Percentiles rank a stretch among this genome's conserved stretches.
These are phyloP conservation scores for Corythaeola cristata DNA, from an alignment of 2,113 vertebrate species.

Conservation along the genomic window DNA sequence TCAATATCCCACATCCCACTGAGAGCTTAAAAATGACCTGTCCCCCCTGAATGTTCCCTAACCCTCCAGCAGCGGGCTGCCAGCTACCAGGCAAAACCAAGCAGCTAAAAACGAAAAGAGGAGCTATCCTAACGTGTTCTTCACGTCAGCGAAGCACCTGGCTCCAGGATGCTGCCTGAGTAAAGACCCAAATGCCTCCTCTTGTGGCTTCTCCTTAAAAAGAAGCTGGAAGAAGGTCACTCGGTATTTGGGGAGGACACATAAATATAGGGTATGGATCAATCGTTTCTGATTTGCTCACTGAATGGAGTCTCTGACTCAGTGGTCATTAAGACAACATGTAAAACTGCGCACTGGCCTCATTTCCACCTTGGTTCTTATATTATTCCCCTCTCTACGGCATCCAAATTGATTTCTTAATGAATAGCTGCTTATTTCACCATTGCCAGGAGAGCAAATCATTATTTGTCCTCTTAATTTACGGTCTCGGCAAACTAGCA, in stretches of 20 bases:
- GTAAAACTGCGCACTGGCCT: background rate
- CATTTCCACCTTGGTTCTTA: background rate
- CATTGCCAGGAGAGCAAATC: background rate
- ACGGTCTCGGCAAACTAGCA: background rate
- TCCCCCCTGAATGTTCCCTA: background rate
- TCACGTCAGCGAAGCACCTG: background rate
- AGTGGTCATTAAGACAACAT: background rate
- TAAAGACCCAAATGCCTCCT: background rate
- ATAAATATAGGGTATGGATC: background rate
- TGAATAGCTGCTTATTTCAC: background rate
- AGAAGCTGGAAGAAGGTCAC: background rate
- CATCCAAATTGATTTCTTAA: background rate
- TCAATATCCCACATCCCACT: background rate
- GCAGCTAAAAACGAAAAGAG: background rate
- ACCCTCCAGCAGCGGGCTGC: background rate
- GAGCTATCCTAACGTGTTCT: accelerated
- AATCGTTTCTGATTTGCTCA: background rate
- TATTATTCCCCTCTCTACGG: background rate
- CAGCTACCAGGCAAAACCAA: background rate
- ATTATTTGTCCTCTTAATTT: background rate
- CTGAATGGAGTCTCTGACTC: background rate
- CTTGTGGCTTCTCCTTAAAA: background rate
- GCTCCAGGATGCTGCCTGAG: background rate
- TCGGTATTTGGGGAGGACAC: background rate
- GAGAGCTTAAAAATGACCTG: background rate